Conservation (phyloP, 2,888 invertebrate species). For the Polyploca ridens region DNA sequence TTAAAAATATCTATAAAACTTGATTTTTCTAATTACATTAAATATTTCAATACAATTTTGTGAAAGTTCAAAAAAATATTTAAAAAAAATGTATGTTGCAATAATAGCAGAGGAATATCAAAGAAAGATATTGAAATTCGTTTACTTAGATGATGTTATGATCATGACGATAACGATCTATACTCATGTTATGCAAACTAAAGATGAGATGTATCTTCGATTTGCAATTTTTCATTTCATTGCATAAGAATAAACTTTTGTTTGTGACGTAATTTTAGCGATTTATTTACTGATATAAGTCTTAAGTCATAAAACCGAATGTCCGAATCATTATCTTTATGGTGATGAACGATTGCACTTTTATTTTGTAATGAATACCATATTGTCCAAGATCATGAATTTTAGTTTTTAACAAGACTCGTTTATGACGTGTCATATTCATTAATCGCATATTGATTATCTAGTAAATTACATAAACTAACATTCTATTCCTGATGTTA, state of each 20-base stretch:
- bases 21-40: no score
- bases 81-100: neutral
- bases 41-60: no score
- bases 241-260: constrained; percentile 1
- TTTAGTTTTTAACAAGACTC: neutral
- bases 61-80: neutral
- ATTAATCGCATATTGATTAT: no score
- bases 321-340: constrained; percentile 1
- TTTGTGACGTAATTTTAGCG: constrained; percentile 6
- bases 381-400: constrained; percentile 9
- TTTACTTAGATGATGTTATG: neutral
- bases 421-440: neutral
- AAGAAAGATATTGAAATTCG: constrained; percentile 3
- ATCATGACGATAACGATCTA: neutral
- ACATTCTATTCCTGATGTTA: neutral
- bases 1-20: no score
- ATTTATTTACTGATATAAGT: constrained; percentile 7
- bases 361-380: neutral
- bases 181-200: neutral
- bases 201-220: neutral
- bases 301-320: neutral
- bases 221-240: constrained; percentile 6
- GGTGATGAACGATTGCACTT: neutral
- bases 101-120: neutral
- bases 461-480: neutral